Conservation (phyloP, 2,113 vertebrate genomes). For the Burhinus bistriatus region DNA sequence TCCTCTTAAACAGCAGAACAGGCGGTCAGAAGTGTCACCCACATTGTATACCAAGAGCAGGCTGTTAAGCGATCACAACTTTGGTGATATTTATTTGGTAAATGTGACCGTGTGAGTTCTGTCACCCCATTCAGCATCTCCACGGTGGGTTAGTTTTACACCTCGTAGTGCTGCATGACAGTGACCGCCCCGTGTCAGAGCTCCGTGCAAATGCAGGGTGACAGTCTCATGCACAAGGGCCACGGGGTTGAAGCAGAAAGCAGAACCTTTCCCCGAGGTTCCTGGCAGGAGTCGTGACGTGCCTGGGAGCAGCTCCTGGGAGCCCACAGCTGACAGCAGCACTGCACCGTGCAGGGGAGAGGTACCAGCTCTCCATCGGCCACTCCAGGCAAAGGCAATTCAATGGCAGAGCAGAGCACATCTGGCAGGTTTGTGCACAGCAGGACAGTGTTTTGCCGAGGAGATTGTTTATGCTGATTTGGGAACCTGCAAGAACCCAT, state of each 20-base stretch:
- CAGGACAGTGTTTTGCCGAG: too few species aligned
- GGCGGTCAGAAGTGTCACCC: neutral
- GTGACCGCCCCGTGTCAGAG: neutral
- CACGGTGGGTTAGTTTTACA: neutral
- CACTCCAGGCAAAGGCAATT: too few species aligned
- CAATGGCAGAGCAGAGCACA: too few species aligned
- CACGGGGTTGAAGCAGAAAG: neutral
- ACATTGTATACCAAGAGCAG: rapidly evolving
- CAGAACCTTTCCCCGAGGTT: neutral
- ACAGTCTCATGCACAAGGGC: rapidly evolving
- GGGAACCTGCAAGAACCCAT: neutral
- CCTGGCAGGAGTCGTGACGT: too few species aligned
- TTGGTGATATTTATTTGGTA: neutral
- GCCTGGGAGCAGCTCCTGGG: too few species aligned
- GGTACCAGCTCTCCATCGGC: too few species aligned
- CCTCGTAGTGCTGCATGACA: neutral
- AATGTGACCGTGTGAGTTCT: neutral
- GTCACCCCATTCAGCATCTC: neutral
- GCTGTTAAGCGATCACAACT: neutral
- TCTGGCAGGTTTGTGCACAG: too few species aligned
- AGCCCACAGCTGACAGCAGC: too few species aligned
- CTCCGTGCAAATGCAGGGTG: rapidly evolving
- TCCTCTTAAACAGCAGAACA: neutral
- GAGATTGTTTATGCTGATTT: too few species aligned
- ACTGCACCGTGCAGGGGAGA: too few species aligned